A percentile compares a stretch with the other conserved stretches of the same genome.
Conservation (phyloP, 2,113 vertebrate species). For the Heteronetta atricapilla region DNA sequence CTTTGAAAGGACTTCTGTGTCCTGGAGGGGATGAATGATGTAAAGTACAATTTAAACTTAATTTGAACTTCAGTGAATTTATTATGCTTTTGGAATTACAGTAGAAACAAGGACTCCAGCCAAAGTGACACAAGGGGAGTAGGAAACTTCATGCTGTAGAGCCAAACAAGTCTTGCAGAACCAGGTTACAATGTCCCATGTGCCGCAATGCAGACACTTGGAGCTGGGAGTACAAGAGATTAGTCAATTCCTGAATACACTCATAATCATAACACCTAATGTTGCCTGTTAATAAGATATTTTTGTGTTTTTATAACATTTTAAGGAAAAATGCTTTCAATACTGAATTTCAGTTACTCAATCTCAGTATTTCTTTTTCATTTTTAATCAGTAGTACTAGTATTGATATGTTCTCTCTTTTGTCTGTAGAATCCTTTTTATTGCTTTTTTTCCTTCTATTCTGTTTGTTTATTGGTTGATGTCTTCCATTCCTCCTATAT, state of each 20-base stretch:
- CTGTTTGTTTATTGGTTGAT: background rate
- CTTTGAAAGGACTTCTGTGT: background rate
- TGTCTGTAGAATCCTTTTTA: background rate
- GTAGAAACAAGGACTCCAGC: background rate
- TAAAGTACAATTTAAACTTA: background rate
- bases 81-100: background rate
- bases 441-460: background rate
- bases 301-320: background rate
- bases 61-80: background rate
- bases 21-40: background rate
- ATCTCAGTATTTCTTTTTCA: background rate
- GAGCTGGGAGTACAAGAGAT: background rate
- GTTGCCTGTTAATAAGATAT: background rate
- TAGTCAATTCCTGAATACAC: background rate
- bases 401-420: background rate
- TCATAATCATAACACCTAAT: background rate
- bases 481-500: background rate
- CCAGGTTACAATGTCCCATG: rapidly evolving
- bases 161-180: background rate
- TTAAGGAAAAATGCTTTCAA: background rate
- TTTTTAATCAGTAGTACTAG: background rate
- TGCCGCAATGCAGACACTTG: background rate
- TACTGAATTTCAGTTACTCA: background rate
- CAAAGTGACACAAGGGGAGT: background rate
- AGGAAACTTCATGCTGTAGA: background rate